Conservation (phyloP, 2,888 invertebrate species). For the Trichogramma dendrolimi region DNA sequence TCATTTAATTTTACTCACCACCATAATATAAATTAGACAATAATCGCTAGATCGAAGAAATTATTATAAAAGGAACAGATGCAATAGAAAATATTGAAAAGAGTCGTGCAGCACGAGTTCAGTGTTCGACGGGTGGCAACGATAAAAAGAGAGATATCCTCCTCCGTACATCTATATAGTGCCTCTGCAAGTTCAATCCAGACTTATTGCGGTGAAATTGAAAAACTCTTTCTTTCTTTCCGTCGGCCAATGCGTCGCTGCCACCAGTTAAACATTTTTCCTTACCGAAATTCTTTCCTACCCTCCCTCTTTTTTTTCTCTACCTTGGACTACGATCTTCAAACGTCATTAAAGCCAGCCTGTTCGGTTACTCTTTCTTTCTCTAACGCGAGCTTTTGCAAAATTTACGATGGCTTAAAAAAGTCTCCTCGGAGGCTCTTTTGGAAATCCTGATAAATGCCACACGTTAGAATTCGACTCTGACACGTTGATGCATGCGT, state of each 20-base stretch:
- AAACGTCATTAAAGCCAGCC: constrained; percentile 41
- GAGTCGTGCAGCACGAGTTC: no score
- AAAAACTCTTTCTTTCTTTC: constrained; percentile 1
- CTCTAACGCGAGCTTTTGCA: constrained; percentile 36
- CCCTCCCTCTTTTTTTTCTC: background rate
- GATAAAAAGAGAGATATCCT: no score
- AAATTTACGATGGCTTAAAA: constrained; percentile 53
- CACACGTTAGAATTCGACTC: constrained; percentile 36
- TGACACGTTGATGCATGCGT: constrained; percentile 34
- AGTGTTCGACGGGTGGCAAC: no score
- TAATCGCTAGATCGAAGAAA: no score
- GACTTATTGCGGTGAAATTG: constrained; percentile 25
- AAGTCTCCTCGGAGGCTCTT: constrained; percentile 56
- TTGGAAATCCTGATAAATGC: constrained; percentile 67
- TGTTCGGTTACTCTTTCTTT: constrained; percentile 25
- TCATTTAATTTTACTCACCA: no score
- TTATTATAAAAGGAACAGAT: no score
- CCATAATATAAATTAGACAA: no score
- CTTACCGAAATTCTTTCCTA: constrained; percentile 8
- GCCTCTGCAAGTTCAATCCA: constrained; percentile 15
- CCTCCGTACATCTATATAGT: no score
- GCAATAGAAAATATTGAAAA: no score
- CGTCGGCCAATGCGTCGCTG: constrained; percentile 1
- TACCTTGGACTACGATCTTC: constrained; percentile 35
- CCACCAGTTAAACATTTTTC: constrained; percentile 18